Evolutionary conservation across 1,140 invertebrate genomes (phyloP).

Genomic region (Elymnias hypermnestra): DNA sequence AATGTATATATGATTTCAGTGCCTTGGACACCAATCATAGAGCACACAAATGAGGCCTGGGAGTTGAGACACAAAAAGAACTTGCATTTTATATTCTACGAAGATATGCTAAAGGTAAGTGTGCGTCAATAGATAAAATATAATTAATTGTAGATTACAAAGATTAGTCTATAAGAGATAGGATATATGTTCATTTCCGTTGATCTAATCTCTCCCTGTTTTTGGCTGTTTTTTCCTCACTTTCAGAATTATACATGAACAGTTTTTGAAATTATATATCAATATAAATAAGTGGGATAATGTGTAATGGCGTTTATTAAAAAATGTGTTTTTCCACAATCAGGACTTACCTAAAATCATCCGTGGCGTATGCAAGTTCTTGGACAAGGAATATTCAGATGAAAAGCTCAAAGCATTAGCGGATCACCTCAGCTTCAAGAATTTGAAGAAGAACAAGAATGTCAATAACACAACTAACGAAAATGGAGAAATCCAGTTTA

Average conservation of each 20-base stretch:
- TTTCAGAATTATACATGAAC: too few species aligned
- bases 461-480: constrained; percentile 79
- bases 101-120: constrained; percentile 83
- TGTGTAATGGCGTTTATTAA: too few species aligned
- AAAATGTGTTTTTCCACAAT: too few species aligned
- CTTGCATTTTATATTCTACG: constrained; percentile 88
- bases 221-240: too few species aligned
- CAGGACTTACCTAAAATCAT: constrained; percentile 79
- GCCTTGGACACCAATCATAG: constrained; percentile 84
- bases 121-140: too few species aligned
- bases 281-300: too few species aligned
- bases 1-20: constrained; percentile 68
- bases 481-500: constrained; percentile 45
- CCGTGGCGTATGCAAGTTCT: constrained; percentile 76
- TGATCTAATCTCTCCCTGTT: too few species aligned
- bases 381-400: constrained; percentile 72
- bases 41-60: constrained; percentile 86
- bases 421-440: constrained; percentile 81
- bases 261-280: too few species aligned
- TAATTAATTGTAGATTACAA: neutral
- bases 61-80: constrained; percentile 79
- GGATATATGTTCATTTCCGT: too few species aligned
- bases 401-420: constrained; percentile 73
- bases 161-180: too few species aligned
- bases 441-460: constrained; percentile 82